Percentiles rank a stretch among this genome's conserved stretches.
Evolutionary conservation across 2,888 invertebrate species (phyloP).

Genomic region (Marasmarcha lunaedactyla): DNA sequence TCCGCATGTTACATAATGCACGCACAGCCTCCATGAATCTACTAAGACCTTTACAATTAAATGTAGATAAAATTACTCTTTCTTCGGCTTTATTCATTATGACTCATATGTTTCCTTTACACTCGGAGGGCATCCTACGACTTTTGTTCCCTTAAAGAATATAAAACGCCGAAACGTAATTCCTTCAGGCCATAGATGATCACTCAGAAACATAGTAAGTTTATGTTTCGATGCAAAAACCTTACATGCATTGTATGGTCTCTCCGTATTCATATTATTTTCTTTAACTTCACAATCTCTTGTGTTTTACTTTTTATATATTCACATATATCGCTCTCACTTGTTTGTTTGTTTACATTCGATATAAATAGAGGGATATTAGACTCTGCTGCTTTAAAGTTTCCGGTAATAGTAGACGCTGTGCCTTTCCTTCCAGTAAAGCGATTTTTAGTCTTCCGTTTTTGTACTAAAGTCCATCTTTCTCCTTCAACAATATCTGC

Average conservation of each 20-base stretch:
- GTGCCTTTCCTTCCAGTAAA: neutral
- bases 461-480: neutral
- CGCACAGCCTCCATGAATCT: conserved; percentile 1
- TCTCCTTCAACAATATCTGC: no score
- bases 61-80: neutral
- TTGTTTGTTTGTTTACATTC: conserved; percentile 1
- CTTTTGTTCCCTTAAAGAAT: neutral
- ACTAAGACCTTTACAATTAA: conserved; percentile 2
- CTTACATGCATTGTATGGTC: conserved; percentile 5
- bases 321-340: neutral
- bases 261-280: conserved; percentile 3
- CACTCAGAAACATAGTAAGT: conserved; percentile 2
- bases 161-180: neutral
- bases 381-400: neutral
- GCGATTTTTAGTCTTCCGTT: neutral
- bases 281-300: neutral
- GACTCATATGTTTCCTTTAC: neutral
- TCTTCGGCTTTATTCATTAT: neutral
- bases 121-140: neutral
- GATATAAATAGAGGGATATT: neutral
- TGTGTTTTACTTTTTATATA: neutral
- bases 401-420: neutral
- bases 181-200: conserved; percentile 5
- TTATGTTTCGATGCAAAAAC: conserved; percentile 8
- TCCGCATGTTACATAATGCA: neutral